A percentile compares a stretch with the other conserved stretches of the same genome.
These are phyloP conservation scores for Microchirus variegatus DNA, from an alignment of 2,797 vertebrate species.

Conservation along the genomic window DNA sequence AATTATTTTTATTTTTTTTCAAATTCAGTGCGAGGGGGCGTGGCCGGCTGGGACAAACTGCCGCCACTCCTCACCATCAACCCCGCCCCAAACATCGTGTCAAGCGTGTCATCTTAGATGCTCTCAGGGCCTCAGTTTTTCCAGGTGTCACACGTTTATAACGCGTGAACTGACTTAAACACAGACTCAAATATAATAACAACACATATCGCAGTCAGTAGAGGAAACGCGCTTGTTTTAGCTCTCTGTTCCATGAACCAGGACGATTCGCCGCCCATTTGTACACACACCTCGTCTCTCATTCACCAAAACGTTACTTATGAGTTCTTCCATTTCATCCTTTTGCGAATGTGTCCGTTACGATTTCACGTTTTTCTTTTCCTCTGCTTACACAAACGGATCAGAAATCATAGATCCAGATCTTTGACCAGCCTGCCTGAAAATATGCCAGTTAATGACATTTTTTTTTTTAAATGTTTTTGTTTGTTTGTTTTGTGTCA, in stretches of 20 bases:
- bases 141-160: constrained; percentile 77
- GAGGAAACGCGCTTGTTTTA: constrained; percentile 37
- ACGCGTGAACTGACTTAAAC: constrained; percentile 37
- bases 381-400: constrained; percentile 14
- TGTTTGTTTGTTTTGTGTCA: constrained; percentile 13
- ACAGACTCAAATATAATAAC: constrained; percentile 37
- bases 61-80: constrained; percentile 29
- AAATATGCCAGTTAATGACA: constrained; percentile 30
- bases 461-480: too few species aligned
- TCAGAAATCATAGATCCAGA: constrained; percentile 30
- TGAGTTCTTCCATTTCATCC: constrained; percentile 61
- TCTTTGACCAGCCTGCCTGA: constrained; percentile 44
- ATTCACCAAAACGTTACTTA: constrained; percentile 59
- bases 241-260: constrained; percentile 28
- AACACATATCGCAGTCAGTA: constrained; percentile 40
- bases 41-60: constrained; percentile 2
- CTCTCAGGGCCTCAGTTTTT: constrained; percentile 83
- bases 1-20: constrained; percentile 41
- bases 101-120: constrained; percentile 55
- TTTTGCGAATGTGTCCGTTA: constrained; percentile 31
- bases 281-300: constrained; percentile 29
- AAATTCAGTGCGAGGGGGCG: constrained; percentile 39
- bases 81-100: constrained; percentile 38
- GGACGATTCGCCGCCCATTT: constrained; percentile 35
- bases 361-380: constrained; percentile 27